These are phyloP conservation scores for Sebastes alutus DNA, from an alignment of 2,797 vertebrate species.

Conservation along the genomic window DNA sequence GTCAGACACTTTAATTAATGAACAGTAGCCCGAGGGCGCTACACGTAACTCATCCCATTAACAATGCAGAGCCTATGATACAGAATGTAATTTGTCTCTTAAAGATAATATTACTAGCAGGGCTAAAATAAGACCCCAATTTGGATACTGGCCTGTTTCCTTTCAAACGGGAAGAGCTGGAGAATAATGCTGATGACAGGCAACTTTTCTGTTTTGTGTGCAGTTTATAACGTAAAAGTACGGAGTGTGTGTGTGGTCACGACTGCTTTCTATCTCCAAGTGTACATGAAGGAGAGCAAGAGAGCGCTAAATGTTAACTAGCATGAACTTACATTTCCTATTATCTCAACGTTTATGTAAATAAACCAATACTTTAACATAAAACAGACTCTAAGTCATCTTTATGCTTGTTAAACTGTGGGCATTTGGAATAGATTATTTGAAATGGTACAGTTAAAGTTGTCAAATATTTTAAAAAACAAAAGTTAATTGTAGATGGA, in stretches of 20 bases:
- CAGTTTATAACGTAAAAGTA: not conserved
- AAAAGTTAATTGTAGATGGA: not conserved
- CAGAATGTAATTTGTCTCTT: conserved; percentile 73
- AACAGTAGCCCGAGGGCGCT: conserved; percentile 49
- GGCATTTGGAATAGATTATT: not conserved
- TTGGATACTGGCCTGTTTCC: conserved; percentile 63
- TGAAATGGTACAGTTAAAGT: not conserved
- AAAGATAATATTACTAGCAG: conserved; percentile 60
- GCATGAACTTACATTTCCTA: not conserved
- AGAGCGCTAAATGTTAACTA: not conserved
- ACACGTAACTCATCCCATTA: conserved; percentile 70
- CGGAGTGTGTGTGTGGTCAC: not conserved
- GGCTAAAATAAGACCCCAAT: conserved; percentile 61
- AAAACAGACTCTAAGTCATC: not conserved
- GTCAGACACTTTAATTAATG: conserved; percentile 64
- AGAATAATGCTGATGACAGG: conserved; percentile 33
- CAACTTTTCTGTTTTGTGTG: conserved; percentile 16
- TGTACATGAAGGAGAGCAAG: not conserved
- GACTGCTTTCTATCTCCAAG: not conserved
- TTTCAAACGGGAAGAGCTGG: conserved; percentile 18
- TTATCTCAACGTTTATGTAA: not conserved
- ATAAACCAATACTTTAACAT: not conserved
- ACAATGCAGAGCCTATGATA: conserved; percentile 52
- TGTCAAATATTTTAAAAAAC: not conserved
- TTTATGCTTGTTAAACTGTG: not conserved